These are phyloP conservation scores for Gymnobelideus leadbeateri DNA, from an alignment of 2,113 vertebrate genomes.

Conservation along the genomic window DNA sequence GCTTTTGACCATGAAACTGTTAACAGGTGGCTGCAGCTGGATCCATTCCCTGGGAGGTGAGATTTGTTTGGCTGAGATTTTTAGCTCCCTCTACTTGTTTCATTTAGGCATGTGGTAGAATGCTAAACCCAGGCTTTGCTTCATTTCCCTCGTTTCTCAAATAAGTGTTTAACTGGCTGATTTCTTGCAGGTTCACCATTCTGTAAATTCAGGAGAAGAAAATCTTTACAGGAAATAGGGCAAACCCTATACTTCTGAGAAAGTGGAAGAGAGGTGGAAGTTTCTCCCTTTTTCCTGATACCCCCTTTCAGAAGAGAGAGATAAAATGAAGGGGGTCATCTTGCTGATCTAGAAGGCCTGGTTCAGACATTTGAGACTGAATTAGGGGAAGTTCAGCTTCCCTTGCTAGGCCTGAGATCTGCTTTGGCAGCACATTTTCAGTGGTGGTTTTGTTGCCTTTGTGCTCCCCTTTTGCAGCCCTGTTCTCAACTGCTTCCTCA, in stretches of 20 bases:
- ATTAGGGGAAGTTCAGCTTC: constrained; percentile 9
- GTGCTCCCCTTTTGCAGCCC: not conserved
- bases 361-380: not conserved
- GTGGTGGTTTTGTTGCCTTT: not conserved
- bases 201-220: constrained; percentile 79
- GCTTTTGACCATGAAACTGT: constrained; percentile 46
- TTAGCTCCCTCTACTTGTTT: constrained; percentile 26
- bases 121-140: not conserved
- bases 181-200: constrained; percentile 79
- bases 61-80: constrained; percentile 33
- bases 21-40: constrained; percentile 27
- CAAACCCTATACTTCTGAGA: constrained; percentile 73
- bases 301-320: constrained; percentile 41
- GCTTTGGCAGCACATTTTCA: constrained; percentile 17
- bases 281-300: constrained; percentile 61
- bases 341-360: not conserved
- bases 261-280: constrained; percentile 79
- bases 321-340: not conserved
- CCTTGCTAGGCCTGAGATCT: not conserved
- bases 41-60: constrained; percentile 41
- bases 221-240: constrained; percentile 65
- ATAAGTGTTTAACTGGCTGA: constrained; percentile 65
- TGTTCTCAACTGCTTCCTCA: not conserved
- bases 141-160: constrained; percentile 62
- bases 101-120: not conserved